Evolutionary conservation across 2,888 invertebrate genomes (phyloP).

Genomic region (Polydrusus tereticollis): DNA sequence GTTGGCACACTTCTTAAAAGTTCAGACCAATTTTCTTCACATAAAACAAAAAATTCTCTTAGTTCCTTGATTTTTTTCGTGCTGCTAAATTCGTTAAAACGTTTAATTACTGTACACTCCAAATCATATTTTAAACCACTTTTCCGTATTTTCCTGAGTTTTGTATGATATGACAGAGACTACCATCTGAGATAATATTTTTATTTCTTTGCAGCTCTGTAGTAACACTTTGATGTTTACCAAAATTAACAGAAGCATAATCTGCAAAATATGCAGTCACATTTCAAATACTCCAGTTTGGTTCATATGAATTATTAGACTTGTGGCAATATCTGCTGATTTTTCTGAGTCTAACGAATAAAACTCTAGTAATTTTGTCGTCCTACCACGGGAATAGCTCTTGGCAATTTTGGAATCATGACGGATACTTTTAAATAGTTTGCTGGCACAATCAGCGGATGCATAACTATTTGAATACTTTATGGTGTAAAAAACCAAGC

Average conservation of each 20-base stretch:
- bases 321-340: not conserved
- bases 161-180: not conserved
- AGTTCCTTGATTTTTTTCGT: not conserved
- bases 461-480: constrained; percentile 1
- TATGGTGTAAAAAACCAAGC: constrained; percentile 1
- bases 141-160: not conserved
- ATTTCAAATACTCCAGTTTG: not conserved
- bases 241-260: not conserved
- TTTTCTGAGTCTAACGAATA: not conserved
- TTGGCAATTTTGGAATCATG: constrained; percentile 5
- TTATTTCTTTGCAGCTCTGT: not conserved
- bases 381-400: not conserved
- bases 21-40: not conserved
- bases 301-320: not conserved
- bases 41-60: not conserved
- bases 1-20: not conserved
- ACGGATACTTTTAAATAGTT: constrained; percentile 4
- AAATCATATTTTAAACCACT: not conserved
- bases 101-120: not conserved
- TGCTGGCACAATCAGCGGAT: constrained; percentile 4
- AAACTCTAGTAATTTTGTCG: not conserved
- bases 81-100: constrained; percentile 4
- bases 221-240: not conserved
- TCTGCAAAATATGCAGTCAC: not conserved
- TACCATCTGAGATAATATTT: not conserved